Evolutionary conservation across 1,140 invertebrate species (phyloP).

Genomic region (Arion vulgaris): DNA sequence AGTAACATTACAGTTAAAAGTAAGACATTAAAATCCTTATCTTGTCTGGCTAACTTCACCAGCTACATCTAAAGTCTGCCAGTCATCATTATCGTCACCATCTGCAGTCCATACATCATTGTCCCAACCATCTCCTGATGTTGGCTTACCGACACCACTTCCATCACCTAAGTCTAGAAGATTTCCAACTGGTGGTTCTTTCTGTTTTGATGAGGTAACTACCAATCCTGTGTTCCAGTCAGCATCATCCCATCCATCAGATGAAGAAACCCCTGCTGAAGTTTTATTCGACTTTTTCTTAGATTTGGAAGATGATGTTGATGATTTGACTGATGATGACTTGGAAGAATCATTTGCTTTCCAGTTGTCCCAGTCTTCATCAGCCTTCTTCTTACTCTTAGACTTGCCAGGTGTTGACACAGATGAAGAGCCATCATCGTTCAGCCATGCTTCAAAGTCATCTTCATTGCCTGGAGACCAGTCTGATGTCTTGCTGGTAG

Average conservation of each 20-base stretch:
- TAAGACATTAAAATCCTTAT: conserved; percentile 19
- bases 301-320: conserved; percentile 41
- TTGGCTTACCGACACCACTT: conserved; percentile 7
- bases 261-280: conserved; percentile 47
- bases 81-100: conserved; percentile 60
- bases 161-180: conserved; percentile 62
- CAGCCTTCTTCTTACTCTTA: conserved; percentile 46
- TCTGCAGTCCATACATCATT: conserved; percentile 66
- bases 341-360: conserved; percentile 38
- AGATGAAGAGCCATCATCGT: conserved; percentile 51
- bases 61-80: conserved; percentile 64
- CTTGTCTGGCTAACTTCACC: conserved; percentile 43
- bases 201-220: conserved; percentile 55
- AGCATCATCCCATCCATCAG: conserved; percentile 59
- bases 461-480: conserved; percentile 57
- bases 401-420: conserved; percentile 41
- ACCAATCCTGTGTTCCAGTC: conserved; percentile 61
- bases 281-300: conserved; percentile 50
- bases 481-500: conserved; percentile 37
- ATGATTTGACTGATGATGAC: neutral
- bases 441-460: conserved; percentile 64
- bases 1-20: neutral
- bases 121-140: conserved; percentile 59
- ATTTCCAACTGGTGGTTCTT: conserved; percentile 65
- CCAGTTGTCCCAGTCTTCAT: conserved; percentile 57